Evolutionary conservation across 2,797 vertebrate genomes (phyloP).

Genomic region (Pangasius sanitwongsei): DNA sequence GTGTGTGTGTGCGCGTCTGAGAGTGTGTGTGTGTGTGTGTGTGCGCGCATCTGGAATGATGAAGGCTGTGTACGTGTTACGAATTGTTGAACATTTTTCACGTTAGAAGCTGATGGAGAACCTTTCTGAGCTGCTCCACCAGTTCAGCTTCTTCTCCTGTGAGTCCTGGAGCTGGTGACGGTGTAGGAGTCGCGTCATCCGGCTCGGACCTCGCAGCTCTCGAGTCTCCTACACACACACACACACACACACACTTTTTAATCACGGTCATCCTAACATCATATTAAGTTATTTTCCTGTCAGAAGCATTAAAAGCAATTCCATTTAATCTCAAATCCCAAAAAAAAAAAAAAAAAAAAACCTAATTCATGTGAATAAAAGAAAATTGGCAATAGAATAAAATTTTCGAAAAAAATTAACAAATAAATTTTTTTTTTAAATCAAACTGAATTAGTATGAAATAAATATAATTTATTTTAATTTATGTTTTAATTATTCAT

Average conservation of each 20-base stretch:
- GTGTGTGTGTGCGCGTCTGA: background rate
- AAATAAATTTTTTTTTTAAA: too few relatives aligned
- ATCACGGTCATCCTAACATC: background rate
- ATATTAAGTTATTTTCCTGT: background rate
- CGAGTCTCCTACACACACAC: conserved; percentile 54
- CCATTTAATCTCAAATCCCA: background rate
- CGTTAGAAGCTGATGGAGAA: conserved; percentile 49
- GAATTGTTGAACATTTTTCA: background rate
- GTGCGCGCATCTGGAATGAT: background rate
- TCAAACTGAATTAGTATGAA: too few relatives aligned
- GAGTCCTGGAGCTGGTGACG: conserved; percentile 65
- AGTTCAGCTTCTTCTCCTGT: conserved; percentile 83
- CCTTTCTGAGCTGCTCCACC: conserved; percentile 91
- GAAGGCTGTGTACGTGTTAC: background rate
- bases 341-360: too few relatives aligned
- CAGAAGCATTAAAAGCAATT: background rate
- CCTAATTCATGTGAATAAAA: background rate
- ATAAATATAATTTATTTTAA: too few relatives aligned
- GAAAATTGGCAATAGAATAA: background rate
- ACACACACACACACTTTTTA: conserved; percentile 2
- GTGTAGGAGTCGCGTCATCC: conserved; percentile 52
- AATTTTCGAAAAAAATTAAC: background rate
- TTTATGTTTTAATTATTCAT: background rate
- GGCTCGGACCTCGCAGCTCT: conserved; percentile 50
- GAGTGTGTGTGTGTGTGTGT: background rate